Base-by-base conservation (phyloP, 2,888 invertebrate species). In the Aspidiotus destructor region DNA sequence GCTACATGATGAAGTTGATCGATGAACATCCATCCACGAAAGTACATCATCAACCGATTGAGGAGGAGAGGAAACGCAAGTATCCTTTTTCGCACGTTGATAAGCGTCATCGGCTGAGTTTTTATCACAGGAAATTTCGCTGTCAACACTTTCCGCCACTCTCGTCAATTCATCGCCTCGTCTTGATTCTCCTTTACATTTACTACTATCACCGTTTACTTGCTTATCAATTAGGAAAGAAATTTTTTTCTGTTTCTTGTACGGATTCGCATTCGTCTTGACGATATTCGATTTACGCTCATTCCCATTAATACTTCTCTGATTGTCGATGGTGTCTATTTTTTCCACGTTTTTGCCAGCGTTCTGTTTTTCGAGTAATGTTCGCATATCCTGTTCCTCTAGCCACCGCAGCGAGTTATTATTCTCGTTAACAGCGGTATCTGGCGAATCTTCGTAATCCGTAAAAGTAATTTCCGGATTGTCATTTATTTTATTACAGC, bases 1-100 rank as follows among this genome's bases (percentile, higher is more conserved):
- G 13, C 48, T 44, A 13, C n/a, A 28, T 52, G 42, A 16, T 28
- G 48, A 52, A 11, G 42, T 16, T 62, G 52, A 52, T 41, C 53
- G 68, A 44, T 71, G 70, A 61, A 60, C 53, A 0, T 68, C 63
- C 71, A 71, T 71, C 71, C 71, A 71, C 0, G 71, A 71, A 3
- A 71, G 57, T 1, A 71, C 70, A n/a, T 71, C 71, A 10, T 70
- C 71, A n/a, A 55, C 62, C 15, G 58, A 58, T 40, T 65, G 65
- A 10, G 48, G 65, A 6, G 71, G 64, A 0, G 70, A 68, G 28
- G 28, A 28, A 28, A 28, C 28, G 15, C 28, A 28, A 3, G 57
- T 61, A 0, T 13, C 15, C 40, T 52, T 57, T 8, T 40, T 17
- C 10, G 5, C 10, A 8, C 7, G 13, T 8, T 58, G 28, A 16